Evolutionary conservation across 2,797 vertebrate species (phyloP).

Genomic region (Melanotaenia maccullochi): DNA sequence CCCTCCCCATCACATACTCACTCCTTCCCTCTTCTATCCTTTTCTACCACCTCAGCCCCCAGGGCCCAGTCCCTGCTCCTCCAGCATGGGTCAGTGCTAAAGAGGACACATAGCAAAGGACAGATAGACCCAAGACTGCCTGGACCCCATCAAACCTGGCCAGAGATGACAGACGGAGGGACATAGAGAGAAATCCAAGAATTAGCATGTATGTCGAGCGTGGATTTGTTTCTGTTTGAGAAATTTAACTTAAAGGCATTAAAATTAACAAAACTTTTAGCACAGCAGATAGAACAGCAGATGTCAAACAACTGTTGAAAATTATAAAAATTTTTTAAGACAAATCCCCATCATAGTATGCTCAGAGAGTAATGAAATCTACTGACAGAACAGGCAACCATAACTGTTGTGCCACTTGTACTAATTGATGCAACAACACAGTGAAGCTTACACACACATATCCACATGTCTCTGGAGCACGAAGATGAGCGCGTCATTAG

Average conservation of each 20-base stretch:
- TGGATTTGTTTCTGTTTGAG: slow-evolving; percentile 4
- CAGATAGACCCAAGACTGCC: slow-evolving; percentile 73
- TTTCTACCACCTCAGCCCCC: slow-evolving; percentile 54
- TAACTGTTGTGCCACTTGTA: slow-evolving; percentile 54
- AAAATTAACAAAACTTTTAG: background rate
- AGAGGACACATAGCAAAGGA: slow-evolving; percentile 78
- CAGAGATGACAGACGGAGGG: slow-evolving; percentile 14
- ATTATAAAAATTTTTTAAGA: background rate
- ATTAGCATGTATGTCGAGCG: background rate
- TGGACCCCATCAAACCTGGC: slow-evolving; percentile 60
- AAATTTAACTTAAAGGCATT: slow-evolving; percentile 1
- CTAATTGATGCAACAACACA: slow-evolving; percentile 66
- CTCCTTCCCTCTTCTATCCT: slow-evolving; percentile 24
- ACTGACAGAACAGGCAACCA: slow-evolving; percentile 50
- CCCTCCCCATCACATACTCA: slow-evolving; percentile 28
- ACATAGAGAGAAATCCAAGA: background rate
- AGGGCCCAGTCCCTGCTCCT: slow-evolving; percentile 62
- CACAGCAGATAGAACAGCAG: background rate
- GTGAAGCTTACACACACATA: slow-evolving; percentile 36
- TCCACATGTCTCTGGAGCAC: slow-evolving; percentile 67
- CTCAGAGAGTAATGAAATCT: slow-evolving; percentile 36
- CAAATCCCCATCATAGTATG: slow-evolving; percentile 21
- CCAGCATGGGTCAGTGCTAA: slow-evolving; percentile 77
- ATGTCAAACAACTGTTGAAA: slow-evolving; percentile 16
- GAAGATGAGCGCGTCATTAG: slow-evolving; percentile 77